Percentiles rank a stretch among this genome's conserved stretches.
Conservation (phyloP, 2,888 invertebrate species). For the Acleris holmiana region DNA sequence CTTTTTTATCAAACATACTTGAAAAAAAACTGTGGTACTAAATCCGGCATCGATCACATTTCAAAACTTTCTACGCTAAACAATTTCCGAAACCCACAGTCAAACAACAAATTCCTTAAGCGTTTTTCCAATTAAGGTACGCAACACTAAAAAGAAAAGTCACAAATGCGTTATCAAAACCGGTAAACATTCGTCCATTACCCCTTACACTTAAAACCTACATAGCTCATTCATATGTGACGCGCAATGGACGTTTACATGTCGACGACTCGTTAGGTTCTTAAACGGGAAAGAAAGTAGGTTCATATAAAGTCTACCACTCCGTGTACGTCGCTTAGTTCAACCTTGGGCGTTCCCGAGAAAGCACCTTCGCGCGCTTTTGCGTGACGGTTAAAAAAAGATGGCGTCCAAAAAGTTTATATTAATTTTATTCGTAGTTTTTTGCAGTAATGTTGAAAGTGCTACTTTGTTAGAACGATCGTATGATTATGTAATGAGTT, state of each 20-base stretch:
- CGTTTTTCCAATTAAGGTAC: constrained; percentile 32
- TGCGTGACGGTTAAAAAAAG: constrained; percentile 39
- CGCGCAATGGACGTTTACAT: constrained; percentile 8
- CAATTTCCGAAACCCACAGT: constrained; percentile 2
- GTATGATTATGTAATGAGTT: constrained; percentile 71
- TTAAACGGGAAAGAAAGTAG: constrained; percentile 61
- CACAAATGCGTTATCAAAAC: constrained; percentile 20
- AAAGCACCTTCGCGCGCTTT: constrained; percentile 44
- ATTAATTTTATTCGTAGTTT: constrained; percentile 54
- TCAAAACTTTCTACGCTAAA: constrained; percentile 27
- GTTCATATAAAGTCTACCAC: constrained; percentile 49
- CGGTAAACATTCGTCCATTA: constrained; percentile 19
- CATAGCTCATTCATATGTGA: background rate
- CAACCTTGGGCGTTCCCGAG: constrained; percentile 55
- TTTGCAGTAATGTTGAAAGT: constrained; percentile 58
- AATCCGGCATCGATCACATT: background rate
- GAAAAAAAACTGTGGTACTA: no score
- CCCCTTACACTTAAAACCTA: background rate
- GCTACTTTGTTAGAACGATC: constrained; percentile 67
- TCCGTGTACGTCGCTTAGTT: constrained; percentile 56
- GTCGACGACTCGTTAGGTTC: constrained; percentile 11
- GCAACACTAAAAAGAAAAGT: constrained; percentile 35
- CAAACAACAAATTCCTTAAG: constrained; percentile 15
- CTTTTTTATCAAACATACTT: no score
- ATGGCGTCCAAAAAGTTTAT: constrained; percentile 62